Evolutionary conservation across 2,113 vertebrate species (phyloP).

Genomic region (Nycticebus coucang): DNA sequence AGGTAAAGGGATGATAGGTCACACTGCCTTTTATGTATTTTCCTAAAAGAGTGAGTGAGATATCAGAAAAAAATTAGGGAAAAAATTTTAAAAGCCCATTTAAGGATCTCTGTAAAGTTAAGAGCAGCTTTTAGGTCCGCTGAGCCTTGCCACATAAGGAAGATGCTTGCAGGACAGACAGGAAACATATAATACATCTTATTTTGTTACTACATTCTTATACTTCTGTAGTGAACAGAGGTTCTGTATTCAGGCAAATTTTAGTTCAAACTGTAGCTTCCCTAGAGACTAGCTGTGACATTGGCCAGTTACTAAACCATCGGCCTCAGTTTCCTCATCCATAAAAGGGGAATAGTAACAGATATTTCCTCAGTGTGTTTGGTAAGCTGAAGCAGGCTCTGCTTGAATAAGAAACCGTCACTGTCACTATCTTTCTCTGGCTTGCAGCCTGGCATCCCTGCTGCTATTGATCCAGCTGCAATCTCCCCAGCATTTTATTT

Average conservation of each 20-base stretch:
- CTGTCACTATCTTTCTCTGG: neutral
- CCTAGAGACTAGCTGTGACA: neutral
- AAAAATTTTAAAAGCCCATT: neutral
- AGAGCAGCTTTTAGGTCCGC: neutral
- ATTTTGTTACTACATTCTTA: neutral
- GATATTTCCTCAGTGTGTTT: neutral
- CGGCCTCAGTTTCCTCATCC: neutral
- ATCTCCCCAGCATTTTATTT: neutral
- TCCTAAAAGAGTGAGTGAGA: neutral
- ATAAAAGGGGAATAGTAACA: neutral
- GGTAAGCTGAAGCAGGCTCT: neutral
- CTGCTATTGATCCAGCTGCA: neutral
- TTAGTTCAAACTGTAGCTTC: neutral
- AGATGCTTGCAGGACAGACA: neutral
- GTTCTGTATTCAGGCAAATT: neutral
- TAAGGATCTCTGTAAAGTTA: neutral
- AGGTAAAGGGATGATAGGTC: neutral
- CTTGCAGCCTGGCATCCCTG: neutral
- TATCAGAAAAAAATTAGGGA: neutral
- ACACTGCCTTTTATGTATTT: neutral
- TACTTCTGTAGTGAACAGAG: neutral
- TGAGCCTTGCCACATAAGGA: neutral
- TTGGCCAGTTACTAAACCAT: neutral
- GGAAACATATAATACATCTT: neutral
- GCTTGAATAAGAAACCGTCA: neutral